Conservation (phyloP, 2,113 vertebrate genomes). For the Cettia cetti region DNA sequence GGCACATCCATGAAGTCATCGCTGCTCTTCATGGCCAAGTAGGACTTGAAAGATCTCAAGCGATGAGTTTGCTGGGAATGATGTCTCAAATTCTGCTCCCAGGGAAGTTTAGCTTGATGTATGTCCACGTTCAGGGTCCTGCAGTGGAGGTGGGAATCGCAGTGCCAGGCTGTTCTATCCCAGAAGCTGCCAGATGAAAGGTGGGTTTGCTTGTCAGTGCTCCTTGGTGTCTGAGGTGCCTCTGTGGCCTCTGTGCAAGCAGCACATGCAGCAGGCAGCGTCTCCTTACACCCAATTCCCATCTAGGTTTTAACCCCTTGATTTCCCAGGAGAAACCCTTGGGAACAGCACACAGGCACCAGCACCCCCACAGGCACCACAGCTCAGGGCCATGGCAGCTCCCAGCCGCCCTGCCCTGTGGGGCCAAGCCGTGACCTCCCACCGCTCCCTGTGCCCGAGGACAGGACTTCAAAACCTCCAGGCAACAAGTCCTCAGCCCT, state of each 20-base stretch:
- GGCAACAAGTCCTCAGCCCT: not conserved
- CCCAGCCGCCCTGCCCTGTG: not conserved
- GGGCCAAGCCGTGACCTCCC: accelerated
- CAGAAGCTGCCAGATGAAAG: not conserved
- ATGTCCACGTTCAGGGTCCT: accelerated
- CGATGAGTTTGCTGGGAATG: not conserved
- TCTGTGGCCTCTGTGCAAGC: not conserved
- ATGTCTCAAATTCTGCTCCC: not conserved
- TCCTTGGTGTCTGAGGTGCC: not conserved
- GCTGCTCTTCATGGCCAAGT: accelerated
- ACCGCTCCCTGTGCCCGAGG: accelerated
- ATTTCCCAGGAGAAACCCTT: not conserved
- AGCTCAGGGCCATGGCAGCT: not conserved
- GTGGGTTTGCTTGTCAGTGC: not conserved
- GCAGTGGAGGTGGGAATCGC: not conserved
- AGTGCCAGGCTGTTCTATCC: not conserved
- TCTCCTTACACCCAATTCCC: not conserved
- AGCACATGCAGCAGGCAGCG: not conserved
- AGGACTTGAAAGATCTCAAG: not conserved
- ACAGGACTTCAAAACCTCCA: not conserved
- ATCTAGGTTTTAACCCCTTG: not conserved
- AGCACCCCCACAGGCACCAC: accelerated
- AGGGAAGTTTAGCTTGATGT: accelerated
- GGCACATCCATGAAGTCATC: not conserved
- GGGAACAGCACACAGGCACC: not conserved